Percentiles rank a stretch among this genome's conserved stretches.
phyloP scores from a whole-genome alignment of 1,140 invertebrate genomes.

The Coenobita brevimanus region DNA sequence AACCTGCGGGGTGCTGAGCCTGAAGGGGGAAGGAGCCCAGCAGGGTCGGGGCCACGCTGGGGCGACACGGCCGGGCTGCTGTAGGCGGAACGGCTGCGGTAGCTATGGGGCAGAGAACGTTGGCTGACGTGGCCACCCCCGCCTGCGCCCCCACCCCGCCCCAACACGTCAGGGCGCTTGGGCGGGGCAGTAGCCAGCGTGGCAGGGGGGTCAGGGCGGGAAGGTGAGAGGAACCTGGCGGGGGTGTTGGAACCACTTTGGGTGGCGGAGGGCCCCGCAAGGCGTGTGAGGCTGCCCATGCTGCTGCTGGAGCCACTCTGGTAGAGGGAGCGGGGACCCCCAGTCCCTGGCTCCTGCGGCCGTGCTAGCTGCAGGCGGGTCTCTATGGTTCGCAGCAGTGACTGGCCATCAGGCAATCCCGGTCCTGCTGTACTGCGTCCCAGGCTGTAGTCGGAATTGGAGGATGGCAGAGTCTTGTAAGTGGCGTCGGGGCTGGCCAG shows the following conservation, averaged over 20 bases:
- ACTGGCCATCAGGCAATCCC: slow-evolving; percentile 63
- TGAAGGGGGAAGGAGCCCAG: slow-evolving; percentile 38
- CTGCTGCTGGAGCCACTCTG: slow-evolving; percentile 65
- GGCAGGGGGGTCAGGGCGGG: slow-evolving; percentile 29
- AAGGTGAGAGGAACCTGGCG: slow-evolving; percentile 61
- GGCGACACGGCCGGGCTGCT: slow-evolving; percentile 67
- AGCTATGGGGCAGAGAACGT: slow-evolving; percentile 62
- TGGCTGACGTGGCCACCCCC: slow-evolving; percentile 54
- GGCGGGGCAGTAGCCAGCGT: slow-evolving; percentile 22
- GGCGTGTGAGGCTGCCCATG: slow-evolving; percentile 58
- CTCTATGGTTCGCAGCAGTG: slow-evolving; percentile 66
- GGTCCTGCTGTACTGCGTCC: slow-evolving; percentile 41
- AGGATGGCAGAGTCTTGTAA: slow-evolving; percentile 63
- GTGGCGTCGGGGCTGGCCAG: slow-evolving; percentile 64
- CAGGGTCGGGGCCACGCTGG: slow-evolving; percentile 67
- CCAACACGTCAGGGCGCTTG: slow-evolving; percentile 55
- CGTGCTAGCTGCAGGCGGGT: slow-evolving; percentile 61
- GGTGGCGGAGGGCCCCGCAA: slow-evolving; percentile 38
- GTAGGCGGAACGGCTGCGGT: slow-evolving; percentile 67
- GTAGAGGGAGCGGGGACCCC: slow-evolving; percentile 46
- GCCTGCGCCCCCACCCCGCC: slow-evolving; percentile 33
- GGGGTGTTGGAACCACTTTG: slow-evolving; percentile 61
- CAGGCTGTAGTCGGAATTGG: slow-evolving; percentile 54
- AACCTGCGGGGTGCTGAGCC: slow-evolving; percentile 55
- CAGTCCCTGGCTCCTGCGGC: slow-evolving; percentile 54